Evolutionary conservation across 64 coral and sea anemone species (phyloP).

Genomic region (Porites australiensis): DNA sequence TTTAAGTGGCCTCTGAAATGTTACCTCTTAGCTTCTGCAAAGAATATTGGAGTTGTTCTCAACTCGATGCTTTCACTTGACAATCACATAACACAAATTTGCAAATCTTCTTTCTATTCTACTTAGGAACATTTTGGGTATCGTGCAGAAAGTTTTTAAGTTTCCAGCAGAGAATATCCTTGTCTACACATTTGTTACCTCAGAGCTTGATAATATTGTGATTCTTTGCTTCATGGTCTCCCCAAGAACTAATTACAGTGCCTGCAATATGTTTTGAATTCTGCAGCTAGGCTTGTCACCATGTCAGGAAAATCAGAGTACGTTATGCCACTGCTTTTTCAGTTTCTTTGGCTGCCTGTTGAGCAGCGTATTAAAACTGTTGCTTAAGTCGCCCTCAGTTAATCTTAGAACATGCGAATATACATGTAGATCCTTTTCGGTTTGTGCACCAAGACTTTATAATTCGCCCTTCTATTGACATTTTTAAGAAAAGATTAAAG

Average conservation of each 20-base stretch:
- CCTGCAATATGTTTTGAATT: constrained; percentile 18
- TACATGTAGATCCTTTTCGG: no score
- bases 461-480: no score
- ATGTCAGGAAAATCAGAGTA: constrained; percentile 17
- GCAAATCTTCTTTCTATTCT: constrained; percentile 56
- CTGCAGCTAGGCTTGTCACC: constrained; percentile 16
- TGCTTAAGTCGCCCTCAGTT: background rate
- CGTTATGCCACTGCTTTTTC: background rate
- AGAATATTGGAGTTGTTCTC: constrained; percentile 57
- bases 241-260: background rate
- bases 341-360: constrained; percentile 32
- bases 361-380: background rate
- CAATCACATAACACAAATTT: constrained; percentile 38
- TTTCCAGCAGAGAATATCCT: background rate
- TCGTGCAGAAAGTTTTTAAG: constrained; percentile 21
- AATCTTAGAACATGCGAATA: no score
- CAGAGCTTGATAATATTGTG: constrained; percentile 12
- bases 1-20: background rate
- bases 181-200: background rate
- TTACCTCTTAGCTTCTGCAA: background rate
- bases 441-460: no score
- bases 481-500: no score
- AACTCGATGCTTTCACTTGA: constrained; percentile 41
- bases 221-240: background rate
- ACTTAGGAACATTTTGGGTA: constrained; percentile 46